Percentiles rank a stretch among this genome's conserved stretches.
These are phyloP conservation scores for Zaprionus ghesquierei DNA, from an alignment of 1,140 invertebrate species.

Conservation along the genomic window DNA sequence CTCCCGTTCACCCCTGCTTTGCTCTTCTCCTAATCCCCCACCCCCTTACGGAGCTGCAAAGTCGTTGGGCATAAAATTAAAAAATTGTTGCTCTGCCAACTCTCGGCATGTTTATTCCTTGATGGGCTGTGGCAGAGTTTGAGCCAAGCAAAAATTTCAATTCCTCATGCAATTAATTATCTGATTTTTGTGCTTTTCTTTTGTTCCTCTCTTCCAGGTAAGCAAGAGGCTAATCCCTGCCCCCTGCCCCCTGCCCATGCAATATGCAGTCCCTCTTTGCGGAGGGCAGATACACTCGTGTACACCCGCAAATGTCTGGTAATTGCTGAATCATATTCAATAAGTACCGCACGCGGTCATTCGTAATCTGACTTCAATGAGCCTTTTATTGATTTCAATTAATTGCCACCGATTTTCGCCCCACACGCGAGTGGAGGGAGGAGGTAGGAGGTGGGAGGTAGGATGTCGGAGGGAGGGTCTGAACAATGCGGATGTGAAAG, in stretches of 20 bases:
- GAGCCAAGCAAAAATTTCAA: conserved; percentile 6
- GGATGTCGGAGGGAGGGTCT: background rate
- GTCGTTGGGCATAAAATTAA: conserved; percentile 74
- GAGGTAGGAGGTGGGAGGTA: background rate
- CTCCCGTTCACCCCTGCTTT: background rate
- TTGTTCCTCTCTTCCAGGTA: conserved; percentile 24
- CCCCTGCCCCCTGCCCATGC: background rate
- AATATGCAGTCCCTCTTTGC: too few species aligned
- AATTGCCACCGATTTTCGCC: conserved; percentile 52
- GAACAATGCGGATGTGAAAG: conserved; percentile 50
- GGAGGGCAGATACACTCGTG: background rate
- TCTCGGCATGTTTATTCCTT: conserved; percentile 20
- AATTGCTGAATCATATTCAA: conserved; percentile 44
- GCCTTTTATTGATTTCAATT: conserved; percentile 71
- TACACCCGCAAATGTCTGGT: background rate
- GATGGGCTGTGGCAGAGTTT: background rate
- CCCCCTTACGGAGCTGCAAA: conserved; percentile 46
- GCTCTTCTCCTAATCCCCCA: background rate
- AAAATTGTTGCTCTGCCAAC: conserved; percentile 43
- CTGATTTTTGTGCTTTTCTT: conserved; percentile 8
- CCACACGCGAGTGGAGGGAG: background rate
- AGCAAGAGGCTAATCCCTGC: background rate
- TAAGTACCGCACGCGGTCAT: conserved; percentile 36
- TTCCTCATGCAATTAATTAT: conserved; percentile 39
- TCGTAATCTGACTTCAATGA: conserved; percentile 48